Conservation (phyloP, 2,888 invertebrate species). For the Luffia ferchaultella region DNA sequence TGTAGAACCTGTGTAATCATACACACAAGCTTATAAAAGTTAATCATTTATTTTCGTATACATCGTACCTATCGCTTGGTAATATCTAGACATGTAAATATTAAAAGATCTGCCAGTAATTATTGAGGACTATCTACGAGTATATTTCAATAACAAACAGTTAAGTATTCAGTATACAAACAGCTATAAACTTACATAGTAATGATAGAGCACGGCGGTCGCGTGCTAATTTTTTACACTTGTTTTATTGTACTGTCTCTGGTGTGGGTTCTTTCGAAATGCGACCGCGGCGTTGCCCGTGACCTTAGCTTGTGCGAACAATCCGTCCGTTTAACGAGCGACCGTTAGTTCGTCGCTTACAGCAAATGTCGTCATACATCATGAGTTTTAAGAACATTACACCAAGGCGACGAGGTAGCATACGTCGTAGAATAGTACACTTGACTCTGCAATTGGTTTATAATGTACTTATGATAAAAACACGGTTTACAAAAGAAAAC, state of each 20-base stretch:
- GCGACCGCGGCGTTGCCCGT: constrained; percentile 18
- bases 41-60: too few relatives aligned
- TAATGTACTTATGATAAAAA: too few relatives aligned
- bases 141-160: too few relatives aligned
- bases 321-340: constrained; percentile 38
- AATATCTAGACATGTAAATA: too few relatives aligned
- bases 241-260: not conserved
- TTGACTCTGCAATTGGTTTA: not conserved
- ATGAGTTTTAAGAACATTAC: constrained; percentile 1
- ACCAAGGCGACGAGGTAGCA: not conserved
- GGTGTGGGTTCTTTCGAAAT: not conserved
- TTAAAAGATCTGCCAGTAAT: too few relatives aligned
- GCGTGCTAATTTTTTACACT: not conserved
- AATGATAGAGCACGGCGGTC: not conserved
- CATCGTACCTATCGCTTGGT: too few relatives aligned
- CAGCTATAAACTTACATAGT: not conserved
- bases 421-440: not conserved
- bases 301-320: constrained; percentile 36
- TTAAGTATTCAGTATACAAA: too few relatives aligned
- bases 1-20: too few relatives aligned
- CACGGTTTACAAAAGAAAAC: too few relatives aligned
- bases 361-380: constrained; percentile 1
- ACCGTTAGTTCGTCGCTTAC: constrained; percentile 15
- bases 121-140: too few relatives aligned
- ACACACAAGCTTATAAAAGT: too few relatives aligned